Evolutionary conservation across 2,797 vertebrate species (phyloP).

Genomic region (Ara ararauna): DNA sequence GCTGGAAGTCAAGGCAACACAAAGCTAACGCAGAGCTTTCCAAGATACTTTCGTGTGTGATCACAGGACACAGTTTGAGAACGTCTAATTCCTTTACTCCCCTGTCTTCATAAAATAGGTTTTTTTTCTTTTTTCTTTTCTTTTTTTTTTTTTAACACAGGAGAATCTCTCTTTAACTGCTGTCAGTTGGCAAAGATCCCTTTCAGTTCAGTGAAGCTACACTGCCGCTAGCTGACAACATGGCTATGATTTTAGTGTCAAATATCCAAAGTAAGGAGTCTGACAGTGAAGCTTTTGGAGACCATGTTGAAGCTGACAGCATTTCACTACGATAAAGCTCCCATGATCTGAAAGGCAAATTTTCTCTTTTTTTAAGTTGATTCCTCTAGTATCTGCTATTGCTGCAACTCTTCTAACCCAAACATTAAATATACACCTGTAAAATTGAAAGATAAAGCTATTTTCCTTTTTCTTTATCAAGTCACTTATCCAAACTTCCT

Average conservation of each 20-base stretch:
- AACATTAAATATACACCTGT: background rate
- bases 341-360: background rate
- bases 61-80: background rate
- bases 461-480: background rate
- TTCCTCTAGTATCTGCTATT: background rate
- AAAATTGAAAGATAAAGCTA: background rate
- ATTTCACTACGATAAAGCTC: constrained; percentile 10
- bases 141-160: background rate
- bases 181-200: constrained; percentile 8
- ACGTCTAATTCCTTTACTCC: background rate
- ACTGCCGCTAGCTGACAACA: constrained; percentile 11
- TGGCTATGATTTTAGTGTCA: constrained; percentile 10
- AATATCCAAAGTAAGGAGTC: constrained; percentile 4
- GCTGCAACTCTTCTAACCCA: background rate
- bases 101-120: background rate
- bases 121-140: background rate
- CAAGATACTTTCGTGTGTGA: constrained; percentile 6
- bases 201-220: constrained; percentile 1
- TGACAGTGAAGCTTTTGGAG: constrained; percentile 6
- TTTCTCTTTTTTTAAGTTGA: background rate
- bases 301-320: constrained; percentile 5
- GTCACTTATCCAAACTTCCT: background rate
- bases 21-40: background rate
- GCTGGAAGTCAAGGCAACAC: background rate
- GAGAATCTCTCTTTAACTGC: background rate